Base-by-base conservation (phyloP, 2,888 invertebrate genomes). In the Embidobia sp. region DNA sequence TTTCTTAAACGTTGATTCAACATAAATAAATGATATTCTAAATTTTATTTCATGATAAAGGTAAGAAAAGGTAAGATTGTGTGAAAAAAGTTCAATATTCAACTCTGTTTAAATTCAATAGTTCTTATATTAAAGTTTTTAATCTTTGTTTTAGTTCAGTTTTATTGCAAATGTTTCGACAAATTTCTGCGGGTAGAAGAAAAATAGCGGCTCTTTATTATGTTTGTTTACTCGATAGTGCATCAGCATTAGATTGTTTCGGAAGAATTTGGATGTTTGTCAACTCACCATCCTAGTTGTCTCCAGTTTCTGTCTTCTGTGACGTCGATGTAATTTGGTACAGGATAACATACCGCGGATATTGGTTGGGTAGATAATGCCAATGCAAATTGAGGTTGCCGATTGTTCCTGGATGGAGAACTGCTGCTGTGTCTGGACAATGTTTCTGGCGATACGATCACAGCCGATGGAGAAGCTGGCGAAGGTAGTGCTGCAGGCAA, bases 371-470 rank as follows among this genome's bases (percentile, higher is more conserved):
- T 83, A 90, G 92, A 87, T 91, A 93, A 83, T 90, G 90, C 87
- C 73, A 89, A 82, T 48, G 87, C 87, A 64, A 88, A 88, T 51
- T 78, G 78, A 27, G 78, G 82, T 27, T 72, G 79, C n/a, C 79
- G 78, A 69, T 78, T 81, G 80, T 76, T 84, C 64, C 80, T 80
- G 84, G 92, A 92, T 16, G 94, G 94, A 67, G 92, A 91, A 48
- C 92, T 91, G 84, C 93, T 93, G 85, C 94, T 94, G 78, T 93
- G 90, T 88, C 93, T 93, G 85, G 94, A 92, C 78, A 94, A 92
- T 81, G 94, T 94, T 90, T 93, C 93, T 35, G 95, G 94, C 19
- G 95, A 94, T 80, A 95, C 94, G 83, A 95, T 92, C 63, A 94
- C 93, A 70, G 94, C 94, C 70, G 93, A 93, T 44, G 94, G 93